phyloP scores from a whole-genome alignment of 2,888 invertebrate genomes.

The Brachypalpus laphriformis region DNA sequence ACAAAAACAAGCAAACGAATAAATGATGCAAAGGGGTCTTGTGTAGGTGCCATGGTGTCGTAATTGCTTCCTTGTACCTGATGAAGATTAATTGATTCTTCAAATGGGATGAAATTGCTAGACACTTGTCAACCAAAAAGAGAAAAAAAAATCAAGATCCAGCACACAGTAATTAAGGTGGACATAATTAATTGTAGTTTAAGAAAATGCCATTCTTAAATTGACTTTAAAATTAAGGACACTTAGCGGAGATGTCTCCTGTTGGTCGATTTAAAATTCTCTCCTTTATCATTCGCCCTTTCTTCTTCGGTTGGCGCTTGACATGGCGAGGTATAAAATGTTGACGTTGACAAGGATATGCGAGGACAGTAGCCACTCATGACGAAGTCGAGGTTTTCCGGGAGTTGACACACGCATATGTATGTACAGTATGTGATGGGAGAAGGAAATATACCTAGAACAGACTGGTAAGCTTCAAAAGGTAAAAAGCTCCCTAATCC shows the following conservation, averaged over 20 bases:
- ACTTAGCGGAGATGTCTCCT: constrained; percentile 19
- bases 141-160: constrained; percentile 18
- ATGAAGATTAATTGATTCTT: constrained; percentile 72
- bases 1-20: constrained; percentile 2
- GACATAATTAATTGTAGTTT: constrained; percentile 69
- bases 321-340: constrained; percentile 43
- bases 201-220: constrained; percentile 32
- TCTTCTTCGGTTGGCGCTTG: constrained; percentile 45
- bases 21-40: constrained; percentile 20
- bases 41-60: constrained; percentile 69
- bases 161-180: constrained; percentile 59
- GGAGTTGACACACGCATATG: constrained; percentile 1
- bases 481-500: constrained; percentile 54
- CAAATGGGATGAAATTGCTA: constrained; percentile 32
- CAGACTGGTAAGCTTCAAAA: constrained; percentile 2
- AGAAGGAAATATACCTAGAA: constrained; percentile 11
- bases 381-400: constrained; percentile 51
- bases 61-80: constrained; percentile 45
- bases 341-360: constrained; percentile 74
- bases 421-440: not conserved
- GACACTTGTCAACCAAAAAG: constrained; percentile 61
- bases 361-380: constrained; percentile 73
- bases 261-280: constrained; percentile 53
- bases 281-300: constrained; percentile 44
- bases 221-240: constrained; percentile 20